Evolutionary conservation across 1,140 invertebrate species (phyloP), one percentile per base, ranked within the genome.

Genomic region (Atta colombica): DNA sequence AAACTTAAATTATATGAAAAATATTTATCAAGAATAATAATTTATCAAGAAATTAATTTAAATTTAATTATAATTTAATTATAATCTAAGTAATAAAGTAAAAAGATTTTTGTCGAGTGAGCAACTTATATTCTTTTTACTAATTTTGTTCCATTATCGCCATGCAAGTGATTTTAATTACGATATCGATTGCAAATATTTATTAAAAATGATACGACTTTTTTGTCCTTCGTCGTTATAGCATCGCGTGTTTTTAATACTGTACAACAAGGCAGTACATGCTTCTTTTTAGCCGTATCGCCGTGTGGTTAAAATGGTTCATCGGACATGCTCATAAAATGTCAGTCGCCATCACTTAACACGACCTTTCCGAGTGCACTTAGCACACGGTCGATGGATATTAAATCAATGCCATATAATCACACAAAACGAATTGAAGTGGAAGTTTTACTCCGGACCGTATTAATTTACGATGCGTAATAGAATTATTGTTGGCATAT

Each of bases 341-440:
- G 82, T 80, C 82, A 89, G 39, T 80, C n/a, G 16, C 61, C 31
- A 49, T 77, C 74, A 21, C 61, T 53, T 12, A 39, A 49, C 45
- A 25, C 45, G 82, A 88, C 88, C 87, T 89, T 89, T 68, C 39
- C 55, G 25, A 84, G 45, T 51, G 10, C 49, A 75, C 69, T 82
- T 74, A 82, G 39, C 18, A 28, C 53, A 18, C 18, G 72, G 86
- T 89, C 87, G 61, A 86, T 89, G 51, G 16, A 28, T 78, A 63
- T 80, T 58, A 88, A 77, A 81, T 87, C 86, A 87, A 80, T 45
- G 31, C n/a, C 39, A 51, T 39, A 60, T 60, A 80, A 85, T 82
- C 68, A 39, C 25, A 58, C 65, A 69, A 69, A 82, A 82, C 55
- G 39, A 74, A 66, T 66, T 81, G 31, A 55, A 81, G 49, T 55